These are phyloP conservation scores for Notamacropus eugenii DNA, from an alignment of 2,797 vertebrate species.

Conservation along the genomic window DNA sequence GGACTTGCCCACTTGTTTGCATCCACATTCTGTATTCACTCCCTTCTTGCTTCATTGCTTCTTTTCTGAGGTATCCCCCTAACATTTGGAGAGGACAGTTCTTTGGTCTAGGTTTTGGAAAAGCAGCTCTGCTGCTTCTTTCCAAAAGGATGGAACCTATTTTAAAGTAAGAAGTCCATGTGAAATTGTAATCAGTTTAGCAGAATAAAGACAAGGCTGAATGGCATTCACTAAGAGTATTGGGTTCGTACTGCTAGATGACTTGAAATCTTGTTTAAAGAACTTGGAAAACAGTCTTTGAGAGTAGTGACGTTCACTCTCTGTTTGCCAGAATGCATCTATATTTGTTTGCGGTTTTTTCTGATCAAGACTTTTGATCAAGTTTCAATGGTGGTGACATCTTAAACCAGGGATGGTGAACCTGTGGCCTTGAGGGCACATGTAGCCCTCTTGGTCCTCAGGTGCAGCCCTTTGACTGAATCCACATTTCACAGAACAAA, in stretches of 20 bases:
- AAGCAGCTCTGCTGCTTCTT: not conserved
- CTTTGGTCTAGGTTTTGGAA: not conserved
- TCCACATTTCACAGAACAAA: too few relatives aligned
- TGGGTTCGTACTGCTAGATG: not conserved
- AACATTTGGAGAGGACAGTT: not conserved
- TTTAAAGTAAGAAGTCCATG: not conserved
- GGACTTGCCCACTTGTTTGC: not conserved
- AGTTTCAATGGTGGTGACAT: not conserved
- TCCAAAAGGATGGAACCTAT: not conserved
- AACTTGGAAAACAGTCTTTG: not conserved
- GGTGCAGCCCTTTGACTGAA: too few relatives aligned
- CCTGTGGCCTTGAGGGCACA: too few relatives aligned
- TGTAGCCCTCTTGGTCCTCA: too few relatives aligned
- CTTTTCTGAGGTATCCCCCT: not conserved
- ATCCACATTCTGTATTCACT: not conserved
- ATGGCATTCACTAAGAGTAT: not conserved
- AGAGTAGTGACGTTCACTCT: not conserved
- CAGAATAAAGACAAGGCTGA: not conserved
- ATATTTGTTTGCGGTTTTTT: not conserved
- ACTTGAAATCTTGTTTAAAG: not conserved
- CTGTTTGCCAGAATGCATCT: not conserved
- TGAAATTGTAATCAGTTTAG: slow-evolving; percentile 15
- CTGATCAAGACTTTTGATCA: not conserved
- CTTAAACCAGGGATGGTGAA: too few relatives aligned
- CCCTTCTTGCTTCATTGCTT: not conserved